phyloP scores from a whole-genome alignment of 2,888 invertebrate genomes.

The Bombyx huttoni region DNA sequence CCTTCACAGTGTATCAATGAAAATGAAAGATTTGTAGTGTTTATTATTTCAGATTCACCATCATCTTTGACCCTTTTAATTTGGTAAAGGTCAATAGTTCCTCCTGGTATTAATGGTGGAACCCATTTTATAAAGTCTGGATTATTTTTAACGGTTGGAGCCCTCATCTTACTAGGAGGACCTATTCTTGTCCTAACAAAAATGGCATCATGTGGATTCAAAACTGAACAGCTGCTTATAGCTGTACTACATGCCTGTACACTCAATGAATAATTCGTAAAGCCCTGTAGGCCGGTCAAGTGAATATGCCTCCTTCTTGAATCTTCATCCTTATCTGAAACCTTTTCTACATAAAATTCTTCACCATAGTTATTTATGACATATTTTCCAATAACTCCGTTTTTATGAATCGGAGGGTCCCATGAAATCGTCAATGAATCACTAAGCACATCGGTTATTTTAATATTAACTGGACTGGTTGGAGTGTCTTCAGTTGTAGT shows the following conservation, averaged over 20 bases:
- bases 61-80: constrained; percentile 54
- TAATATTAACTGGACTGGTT: constrained; percentile 72
- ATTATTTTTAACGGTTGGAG: constrained; percentile 32
- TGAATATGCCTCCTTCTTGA: constrained; percentile 26
- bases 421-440: constrained; percentile 76
- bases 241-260: constrained; percentile 78
- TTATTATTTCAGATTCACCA: constrained; percentile 24
- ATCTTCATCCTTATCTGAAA: constrained; percentile 30
- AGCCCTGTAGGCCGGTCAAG: constrained; percentile 65
- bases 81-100: constrained; percentile 72
- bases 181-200: constrained; percentile 75
- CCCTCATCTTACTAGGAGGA: constrained; percentile 52
- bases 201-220: constrained; percentile 53
- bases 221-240: constrained; percentile 74
- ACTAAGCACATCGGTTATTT: constrained; percentile 73
- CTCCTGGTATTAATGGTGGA: constrained; percentile 60
- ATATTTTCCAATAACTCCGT: constrained; percentile 82
- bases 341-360: constrained; percentile 25
- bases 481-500: constrained; percentile 81
- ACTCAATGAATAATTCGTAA: constrained; percentile 77
- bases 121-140: constrained; percentile 60
- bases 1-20: constrained; percentile 24
- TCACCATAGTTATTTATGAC: constrained; percentile 64
- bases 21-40: constrained; percentile 31
- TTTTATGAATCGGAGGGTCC: constrained; percentile 78